Evolutionary conservation across 2,113 vertebrate species (phyloP), one percentile per base, ranked within the genome.

Genomic region (Myotis davidii): DNA sequence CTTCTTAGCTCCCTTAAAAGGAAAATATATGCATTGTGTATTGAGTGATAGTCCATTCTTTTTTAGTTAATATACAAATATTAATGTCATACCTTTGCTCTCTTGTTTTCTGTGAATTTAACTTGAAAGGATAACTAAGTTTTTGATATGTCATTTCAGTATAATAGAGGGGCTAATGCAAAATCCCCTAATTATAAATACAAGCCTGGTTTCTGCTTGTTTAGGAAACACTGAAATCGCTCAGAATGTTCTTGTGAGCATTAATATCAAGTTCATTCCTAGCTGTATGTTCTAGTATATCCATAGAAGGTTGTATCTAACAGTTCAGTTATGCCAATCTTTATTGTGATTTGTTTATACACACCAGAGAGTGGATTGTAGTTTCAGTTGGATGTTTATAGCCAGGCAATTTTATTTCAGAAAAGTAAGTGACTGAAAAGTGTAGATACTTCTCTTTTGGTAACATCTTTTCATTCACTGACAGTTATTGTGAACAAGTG

Each of bases 401-500:
- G 97, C 97, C 96, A 97, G 95, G 95, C 97, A 98, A 87, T 98
- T 98, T 97, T 95, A 97, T 98, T 98, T 98, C 98, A 98, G 98
- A 98, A 98, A 98, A 98, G 97, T 98, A 98, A 98, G 97, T 98
- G 98, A 98, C 98, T 98, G 98, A 98, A 97, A 98, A 98, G 97
- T 98, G 97, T 97, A 98, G 97, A 97, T 98, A 98, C 97, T 95
- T 89, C 95, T 98, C 98, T 98, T 98, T 98, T 97, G 97, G 98
- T 98, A 98, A 98, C 98, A 98, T 99, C 98, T 98, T 99, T 99
- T 99, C 98, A 99, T 98, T 98, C 98, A 78, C 97, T 99, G 98
- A 98, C 98, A 99, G 98, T 98, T 98, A 98, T 98, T 99, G 98
- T 99, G 98, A 99, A 99, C 98, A 97, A 98, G 97, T 99, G 98